Conservation (phyloP, 2,888 invertebrate genomes). For the Platycheirus albimanus region DNA sequence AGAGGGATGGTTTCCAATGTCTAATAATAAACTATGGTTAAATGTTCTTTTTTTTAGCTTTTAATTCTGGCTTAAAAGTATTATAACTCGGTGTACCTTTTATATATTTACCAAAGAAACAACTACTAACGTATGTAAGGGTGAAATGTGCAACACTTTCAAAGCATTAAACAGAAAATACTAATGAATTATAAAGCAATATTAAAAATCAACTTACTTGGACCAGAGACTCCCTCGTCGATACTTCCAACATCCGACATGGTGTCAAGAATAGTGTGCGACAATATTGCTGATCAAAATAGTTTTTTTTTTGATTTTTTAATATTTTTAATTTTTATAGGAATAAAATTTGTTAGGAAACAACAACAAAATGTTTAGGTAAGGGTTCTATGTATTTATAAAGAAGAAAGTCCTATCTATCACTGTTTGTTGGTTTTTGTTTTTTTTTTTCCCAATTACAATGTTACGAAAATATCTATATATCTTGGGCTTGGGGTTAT, state of each 20-base stretch:
- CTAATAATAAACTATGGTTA: constrained; percentile 13
- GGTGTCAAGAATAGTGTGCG: constrained; percentile 61
- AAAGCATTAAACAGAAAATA: neutral
- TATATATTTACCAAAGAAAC: too few species aligned
- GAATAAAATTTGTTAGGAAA: too few species aligned
- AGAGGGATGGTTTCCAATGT: constrained; percentile 17
- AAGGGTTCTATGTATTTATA: neutral
- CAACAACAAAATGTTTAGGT: neutral
- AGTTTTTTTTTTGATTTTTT: constrained; percentile 5
- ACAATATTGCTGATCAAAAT: constrained; percentile 19
- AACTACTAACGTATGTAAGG: too few species aligned
- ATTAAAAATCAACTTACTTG: constrained; percentile 85
- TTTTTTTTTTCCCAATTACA: too few species aligned
- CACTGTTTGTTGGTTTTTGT: constrained; percentile 5
- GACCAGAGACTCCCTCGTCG: constrained; percentile 89
- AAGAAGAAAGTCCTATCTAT: constrained; percentile 9
- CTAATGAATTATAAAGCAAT: neutral
- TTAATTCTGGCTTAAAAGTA: neutral
- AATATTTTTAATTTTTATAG: too few species aligned
- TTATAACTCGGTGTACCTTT: too few species aligned
- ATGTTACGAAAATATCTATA: constrained; percentile 33
- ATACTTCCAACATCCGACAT: constrained; percentile 92
- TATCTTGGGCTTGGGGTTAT: too few species aligned
- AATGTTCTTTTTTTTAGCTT: neutral
- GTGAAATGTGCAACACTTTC: neutral